A percentile compares a stretch with the other conserved stretches of the same genome.
Evolutionary conservation across 2,113 vertebrate species (phyloP).

Genomic region (Ellobius talpinus): DNA sequence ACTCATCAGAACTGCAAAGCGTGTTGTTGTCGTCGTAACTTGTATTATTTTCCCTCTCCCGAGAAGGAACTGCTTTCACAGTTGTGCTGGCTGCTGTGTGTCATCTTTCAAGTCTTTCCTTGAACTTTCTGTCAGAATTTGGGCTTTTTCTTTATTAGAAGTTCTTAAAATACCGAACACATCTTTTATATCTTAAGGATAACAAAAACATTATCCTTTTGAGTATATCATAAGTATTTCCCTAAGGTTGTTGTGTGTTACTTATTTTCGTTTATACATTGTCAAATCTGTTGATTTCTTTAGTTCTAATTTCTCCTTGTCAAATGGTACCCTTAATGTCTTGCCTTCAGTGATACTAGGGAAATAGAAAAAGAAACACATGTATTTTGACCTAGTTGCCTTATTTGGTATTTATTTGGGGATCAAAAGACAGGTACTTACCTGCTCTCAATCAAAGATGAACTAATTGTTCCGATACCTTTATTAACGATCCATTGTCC

Average conservation of each 20-base stretch:
- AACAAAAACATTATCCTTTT: not conserved
- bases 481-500: not conserved
- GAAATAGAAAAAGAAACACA: not conserved
- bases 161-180: not conserved
- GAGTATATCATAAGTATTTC: not conserved
- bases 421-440: not conserved
- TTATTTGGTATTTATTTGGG: not conserved
- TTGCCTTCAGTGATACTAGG: not conserved
- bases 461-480: not conserved
- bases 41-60: not conserved
- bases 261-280: constrained; percentile 27
- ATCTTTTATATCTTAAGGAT: constrained; percentile 32
- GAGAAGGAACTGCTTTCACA: not conserved
- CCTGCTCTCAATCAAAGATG: not conserved
- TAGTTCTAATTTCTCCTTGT: not conserved
- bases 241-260: not conserved
- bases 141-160: constrained; percentile 45
- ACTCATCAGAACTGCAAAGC: constrained; percentile 10
- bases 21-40: not conserved
- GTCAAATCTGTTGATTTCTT: not conserved
- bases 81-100: not conserved
- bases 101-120: constrained; percentile 23
- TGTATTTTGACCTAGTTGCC: constrained; percentile 34
- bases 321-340: not conserved
- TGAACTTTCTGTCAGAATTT: constrained; percentile 17